Evolutionary conservation across 2,113 vertebrate species (phyloP).

Genomic region (Suricata suricatta): DNA sequence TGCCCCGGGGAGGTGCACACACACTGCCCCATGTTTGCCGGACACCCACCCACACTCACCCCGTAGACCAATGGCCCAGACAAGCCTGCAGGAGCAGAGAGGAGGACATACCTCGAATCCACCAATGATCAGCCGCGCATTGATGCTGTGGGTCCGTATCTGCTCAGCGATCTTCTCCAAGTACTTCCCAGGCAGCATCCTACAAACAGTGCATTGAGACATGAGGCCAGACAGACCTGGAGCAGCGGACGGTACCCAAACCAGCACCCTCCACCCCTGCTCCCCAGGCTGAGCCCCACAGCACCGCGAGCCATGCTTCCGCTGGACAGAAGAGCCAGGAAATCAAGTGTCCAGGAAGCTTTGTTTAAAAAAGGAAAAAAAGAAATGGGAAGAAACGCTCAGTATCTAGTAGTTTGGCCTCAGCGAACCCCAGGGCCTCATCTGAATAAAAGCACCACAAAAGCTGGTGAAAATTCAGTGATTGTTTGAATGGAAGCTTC

Average conservation of each 20-base stretch:
- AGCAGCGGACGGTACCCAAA: accelerated
- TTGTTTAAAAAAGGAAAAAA: too few relatives aligned
- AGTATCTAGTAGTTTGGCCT: accelerated
- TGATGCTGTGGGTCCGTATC: slow-evolving; percentile 92
- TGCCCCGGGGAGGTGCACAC: too few relatives aligned
- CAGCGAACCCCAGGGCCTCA: neutral
- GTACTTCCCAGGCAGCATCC: slow-evolving; percentile 93
- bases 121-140: slow-evolving; percentile 94
- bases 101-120: slow-evolving; percentile 94
- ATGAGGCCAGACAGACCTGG: neutral
- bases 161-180: slow-evolving; percentile 93
- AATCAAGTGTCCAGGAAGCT: neutral
- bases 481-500: neutral
- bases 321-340: neutral
- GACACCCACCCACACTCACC: too few relatives aligned
- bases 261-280: neutral
- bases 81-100: neutral
- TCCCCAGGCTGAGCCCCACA: neutral
- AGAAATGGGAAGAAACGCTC: neutral
- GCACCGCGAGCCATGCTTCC: accelerated
- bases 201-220: slow-evolving; percentile 75
- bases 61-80: accelerated
- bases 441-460: neutral
- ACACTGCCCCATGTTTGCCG: too few relatives aligned
- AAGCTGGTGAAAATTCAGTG: neutral